A percentile compares a stretch with the other conserved stretches of the same genome.
These are phyloP conservation scores for Brachionus rubens DNA, from an alignment of 1,140 invertebrate genomes.

Conservation along the genomic window DNA sequence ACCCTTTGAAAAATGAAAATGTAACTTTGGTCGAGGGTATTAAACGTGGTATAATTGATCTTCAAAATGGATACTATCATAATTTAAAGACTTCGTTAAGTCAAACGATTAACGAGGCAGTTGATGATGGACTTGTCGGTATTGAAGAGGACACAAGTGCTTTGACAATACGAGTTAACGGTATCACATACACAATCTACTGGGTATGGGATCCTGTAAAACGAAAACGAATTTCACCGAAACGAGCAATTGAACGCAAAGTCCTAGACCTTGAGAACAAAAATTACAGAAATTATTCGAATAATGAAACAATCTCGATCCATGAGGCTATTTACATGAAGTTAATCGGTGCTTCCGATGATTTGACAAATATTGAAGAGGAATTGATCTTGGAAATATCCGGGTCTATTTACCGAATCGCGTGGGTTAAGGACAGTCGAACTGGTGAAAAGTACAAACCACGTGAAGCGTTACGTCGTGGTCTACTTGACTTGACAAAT, in stretches of 20 bases:
- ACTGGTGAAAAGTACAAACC: constrained; percentile 1
- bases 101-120: constrained; percentile 53
- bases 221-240: background rate
- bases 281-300: constrained; percentile 17
- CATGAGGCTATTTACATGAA: constrained; percentile 46
- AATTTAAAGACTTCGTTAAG: constrained; percentile 41
- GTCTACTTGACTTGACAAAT: constrained; percentile 32
- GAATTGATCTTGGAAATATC: constrained; percentile 9
- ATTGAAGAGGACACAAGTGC: constrained; percentile 22
- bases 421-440: constrained; percentile 37
- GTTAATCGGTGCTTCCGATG: constrained; percentile 39
- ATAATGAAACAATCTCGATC: constrained; percentile 26
- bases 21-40: constrained; percentile 71
- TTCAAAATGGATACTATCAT: constrained; percentile 66
- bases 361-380: constrained; percentile 26
- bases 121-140: constrained; percentile 48
- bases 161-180: constrained; percentile 14
- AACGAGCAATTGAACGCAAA: constrained; percentile 20
- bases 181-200: constrained; percentile 38
- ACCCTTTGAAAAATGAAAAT: constrained; percentile 47
- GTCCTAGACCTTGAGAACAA: constrained; percentile 17
- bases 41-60: constrained; percentile 71
- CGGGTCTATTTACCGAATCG: background rate
- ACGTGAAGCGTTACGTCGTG: constrained; percentile 19
- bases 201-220: constrained; percentile 45